A percentile compares a stretch with the other conserved stretches of the same genome.
These are phyloP conservation scores for Trichomycterus rosablanca DNA, from an alignment of 2,113 vertebrate genomes.

Conservation along the genomic window DNA sequence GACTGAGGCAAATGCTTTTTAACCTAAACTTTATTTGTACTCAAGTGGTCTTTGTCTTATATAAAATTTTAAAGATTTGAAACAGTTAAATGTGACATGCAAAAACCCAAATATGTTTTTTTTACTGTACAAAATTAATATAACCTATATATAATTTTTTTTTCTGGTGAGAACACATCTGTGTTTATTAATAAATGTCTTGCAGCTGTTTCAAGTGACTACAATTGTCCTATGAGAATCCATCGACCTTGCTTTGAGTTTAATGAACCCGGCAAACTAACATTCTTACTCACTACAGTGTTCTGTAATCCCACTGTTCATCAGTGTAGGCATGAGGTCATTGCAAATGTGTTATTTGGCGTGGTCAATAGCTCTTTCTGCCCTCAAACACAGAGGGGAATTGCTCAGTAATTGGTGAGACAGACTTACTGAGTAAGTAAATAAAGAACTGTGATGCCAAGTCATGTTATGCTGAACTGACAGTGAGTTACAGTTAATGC, in stretches of 20 bases:
- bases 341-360: slow-evolving; percentile 10
- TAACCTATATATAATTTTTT: too few relatives aligned
- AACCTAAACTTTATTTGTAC: too few relatives aligned
- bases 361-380: slow-evolving; percentile 8
- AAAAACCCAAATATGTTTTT: too few relatives aligned
- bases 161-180: too few relatives aligned
- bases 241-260: neutral
- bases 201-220: too few relatives aligned
- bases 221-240: too few relatives aligned
- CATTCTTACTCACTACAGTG: neutral
- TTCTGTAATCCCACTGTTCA: slow-evolving; percentile 19
- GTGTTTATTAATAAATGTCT: too few relatives aligned
- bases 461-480: slow-evolving; percentile 11
- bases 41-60: too few relatives aligned
- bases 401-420: slow-evolving; percentile 18
- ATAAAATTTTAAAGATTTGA: too few relatives aligned
- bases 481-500: neutral
- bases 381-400: neutral
- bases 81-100: too few relatives aligned
- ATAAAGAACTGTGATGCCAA: slow-evolving; percentile 13
- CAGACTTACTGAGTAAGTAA: slow-evolving; percentile 5
- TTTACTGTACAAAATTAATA: too few relatives aligned
- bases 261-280: slow-evolving; percentile 19
- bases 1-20: too few relatives aligned
- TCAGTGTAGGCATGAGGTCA: slow-evolving; percentile 1